phyloP scores from a whole-genome alignment of 1,140 invertebrate genomes.

The Pseudomyrmex flavicornis region DNA sequence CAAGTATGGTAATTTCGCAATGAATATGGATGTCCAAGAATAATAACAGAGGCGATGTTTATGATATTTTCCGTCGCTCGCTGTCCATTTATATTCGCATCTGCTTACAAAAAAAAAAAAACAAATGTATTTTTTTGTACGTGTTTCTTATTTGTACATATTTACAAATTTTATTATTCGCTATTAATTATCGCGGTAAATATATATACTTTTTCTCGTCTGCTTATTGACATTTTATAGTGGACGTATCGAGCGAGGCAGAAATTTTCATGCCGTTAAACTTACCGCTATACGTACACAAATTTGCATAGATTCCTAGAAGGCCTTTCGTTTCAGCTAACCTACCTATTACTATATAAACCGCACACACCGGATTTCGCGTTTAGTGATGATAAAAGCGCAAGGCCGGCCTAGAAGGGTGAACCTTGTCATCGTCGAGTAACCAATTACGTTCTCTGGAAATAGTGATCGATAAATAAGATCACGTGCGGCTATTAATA shows the following conservation, averaged over 20 bases:
- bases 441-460: conserved; percentile 58
- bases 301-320: conserved; percentile 38
- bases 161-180: background rate
- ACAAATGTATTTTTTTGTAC: background rate
- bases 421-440: conserved; percentile 59
- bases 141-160: background rate
- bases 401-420: conserved; percentile 63
- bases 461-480: conserved; percentile 36
- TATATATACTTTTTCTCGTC: background rate
- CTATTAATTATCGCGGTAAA: background rate
- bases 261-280: background rate
- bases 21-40: background rate
- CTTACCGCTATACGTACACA: conserved; percentile 10
- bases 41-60: conserved; percentile 19
- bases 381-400: conserved; percentile 63
- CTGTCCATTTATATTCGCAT: background rate
- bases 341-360: background rate
- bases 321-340: conserved; percentile 8
- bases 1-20: conserved; percentile 11
- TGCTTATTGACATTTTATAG: background rate
- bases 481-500: conserved; percentile 53
- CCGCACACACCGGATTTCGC: conserved; percentile 59
- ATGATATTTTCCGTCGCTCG: background rate
- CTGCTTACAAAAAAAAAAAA: too few relatives aligned
- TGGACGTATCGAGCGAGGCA: background rate